A percentile compares a stretch with the other conserved stretches of the same genome.
Conservation (phyloP, 2,888 invertebrate genomes). For the Thumatha senex region DNA sequence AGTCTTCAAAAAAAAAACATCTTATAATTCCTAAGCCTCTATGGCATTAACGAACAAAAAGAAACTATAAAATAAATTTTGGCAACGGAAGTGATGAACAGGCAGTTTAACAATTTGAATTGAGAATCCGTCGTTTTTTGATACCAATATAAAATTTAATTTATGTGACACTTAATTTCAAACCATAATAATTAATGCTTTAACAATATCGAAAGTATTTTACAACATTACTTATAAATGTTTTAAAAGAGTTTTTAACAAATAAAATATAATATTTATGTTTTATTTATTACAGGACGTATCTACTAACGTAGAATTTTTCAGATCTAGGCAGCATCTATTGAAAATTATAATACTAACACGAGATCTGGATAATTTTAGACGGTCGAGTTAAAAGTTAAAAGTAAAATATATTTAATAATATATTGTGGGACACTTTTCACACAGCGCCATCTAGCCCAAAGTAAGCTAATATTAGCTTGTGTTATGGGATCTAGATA, state of each 20-base stretch:
- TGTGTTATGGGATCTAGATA: too few species aligned
- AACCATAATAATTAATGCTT: too few species aligned
- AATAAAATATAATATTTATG: neutral
- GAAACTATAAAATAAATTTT: too few species aligned
- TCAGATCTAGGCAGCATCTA: neutral
- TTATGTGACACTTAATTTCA: neutral
- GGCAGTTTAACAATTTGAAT: too few species aligned
- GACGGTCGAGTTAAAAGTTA: neutral
- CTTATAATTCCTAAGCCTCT: too few species aligned
- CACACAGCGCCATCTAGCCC: too few species aligned
- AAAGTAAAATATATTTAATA: neutral
- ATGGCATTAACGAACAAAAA: too few species aligned
- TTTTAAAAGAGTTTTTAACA: neutral
- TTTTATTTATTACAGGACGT: neutral
- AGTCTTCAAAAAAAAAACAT: too few species aligned
- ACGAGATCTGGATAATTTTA: slow-evolving; percentile 81
- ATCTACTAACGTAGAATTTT: neutral
- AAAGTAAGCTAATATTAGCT: too few species aligned
- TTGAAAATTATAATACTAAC: neutral
- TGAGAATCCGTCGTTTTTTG: too few species aligned
- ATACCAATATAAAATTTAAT: neutral
- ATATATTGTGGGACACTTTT: too few species aligned
- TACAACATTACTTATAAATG: neutral
- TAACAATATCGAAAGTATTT: neutral
- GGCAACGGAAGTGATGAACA: too few species aligned